Evolutionary conservation across 2,113 vertebrate genomes (phyloP), one percentile per base, ranked within the genome.

Genomic region (Labeo rohita): DNA sequence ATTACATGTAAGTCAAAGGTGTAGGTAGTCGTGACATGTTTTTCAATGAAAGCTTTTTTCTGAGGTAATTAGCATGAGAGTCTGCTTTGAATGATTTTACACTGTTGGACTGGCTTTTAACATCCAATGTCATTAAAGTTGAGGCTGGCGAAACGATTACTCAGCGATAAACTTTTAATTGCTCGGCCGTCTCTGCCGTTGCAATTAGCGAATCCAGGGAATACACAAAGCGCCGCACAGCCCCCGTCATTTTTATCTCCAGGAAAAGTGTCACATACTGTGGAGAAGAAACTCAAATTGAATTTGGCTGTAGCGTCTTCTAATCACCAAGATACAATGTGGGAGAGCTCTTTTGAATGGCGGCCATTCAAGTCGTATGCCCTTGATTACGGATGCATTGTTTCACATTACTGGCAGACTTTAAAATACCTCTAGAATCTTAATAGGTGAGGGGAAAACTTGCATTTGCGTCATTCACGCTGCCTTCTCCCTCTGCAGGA

Each of bases 91-190:
- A 76, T 90, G 85, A 91, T 88, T 91, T 85, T 65, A 75, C 84
- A 88, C 85, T 52, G 79, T 89, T 89, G 86, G 86, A 91, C 89
- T 84, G 90, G 86, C 89, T 82, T 78, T 90, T 86, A 92, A 91
- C 87, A 91, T 89, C 84, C 86, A 66, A 84, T 50, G 85, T 89
- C 91, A 91, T 92, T 90, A 91, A 91, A 93, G 83, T 86, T 78
- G 87, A 87, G 85, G 52, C 87, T 87, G 13, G 85, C 76, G 84
- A 93, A 93, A 87, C 61, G 86, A 92, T 93, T 92, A 93, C 90
- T 93, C 92, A 92, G 90, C 91, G 39, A 89, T 91, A 92, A 94
- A 93, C 89, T 92, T 92, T 92, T 92, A 93, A 94, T 92, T 93
- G 91, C 87, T 88, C 74, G 75, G 39, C 75, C 85, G 80, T 88